A percentile compares a stretch with the other conserved stretches of the same genome.
Conservation (phyloP, 2,797 vertebrate genomes). For the Muraenolepis orangiensis region DNA sequence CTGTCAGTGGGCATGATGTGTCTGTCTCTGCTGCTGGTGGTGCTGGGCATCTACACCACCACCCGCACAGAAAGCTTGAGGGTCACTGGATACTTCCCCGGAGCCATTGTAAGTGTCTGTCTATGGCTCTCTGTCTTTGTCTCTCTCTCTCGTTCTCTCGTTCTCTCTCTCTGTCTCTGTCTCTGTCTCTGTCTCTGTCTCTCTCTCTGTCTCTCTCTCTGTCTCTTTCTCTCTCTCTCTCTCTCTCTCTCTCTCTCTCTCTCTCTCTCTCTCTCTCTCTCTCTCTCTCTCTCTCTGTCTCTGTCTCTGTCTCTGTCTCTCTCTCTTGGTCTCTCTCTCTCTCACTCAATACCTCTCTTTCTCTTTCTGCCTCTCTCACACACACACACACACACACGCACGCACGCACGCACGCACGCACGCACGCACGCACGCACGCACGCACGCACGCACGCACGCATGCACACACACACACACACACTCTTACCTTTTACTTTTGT, state of each 20-base stretch:
- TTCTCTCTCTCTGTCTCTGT: background rate
- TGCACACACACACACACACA: too few species aligned
- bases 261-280: too few species aligned
- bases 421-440: background rate
- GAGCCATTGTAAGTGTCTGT: slow-evolving; percentile 61
- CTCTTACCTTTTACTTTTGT: background rate
- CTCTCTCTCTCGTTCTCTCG: too few species aligned
- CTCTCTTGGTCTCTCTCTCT: background rate
- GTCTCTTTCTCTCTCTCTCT: background rate
- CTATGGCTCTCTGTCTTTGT: background rate
- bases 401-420: too few species aligned
- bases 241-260: background rate
- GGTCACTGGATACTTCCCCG: slow-evolving; percentile 65
- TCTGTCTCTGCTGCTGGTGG: slow-evolving; percentile 66
- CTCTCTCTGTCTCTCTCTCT: too few species aligned
- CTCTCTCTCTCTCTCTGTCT: too few species aligned
- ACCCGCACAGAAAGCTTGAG: slow-evolving; percentile 67
- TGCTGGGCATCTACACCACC: slow-evolving; percentile 62
- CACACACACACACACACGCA: too few species aligned
- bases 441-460: too few species aligned
- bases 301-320: too few species aligned
- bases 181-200: background rate
- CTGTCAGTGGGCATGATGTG: slow-evolving; percentile 65
- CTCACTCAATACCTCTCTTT: too few species aligned
- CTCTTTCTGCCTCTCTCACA: too few species aligned